Evolutionary conservation across 2,888 invertebrate genomes (phyloP), one percentile per base, ranked within the genome.

Genomic region (Dorcus parallelipipedus): DNA sequence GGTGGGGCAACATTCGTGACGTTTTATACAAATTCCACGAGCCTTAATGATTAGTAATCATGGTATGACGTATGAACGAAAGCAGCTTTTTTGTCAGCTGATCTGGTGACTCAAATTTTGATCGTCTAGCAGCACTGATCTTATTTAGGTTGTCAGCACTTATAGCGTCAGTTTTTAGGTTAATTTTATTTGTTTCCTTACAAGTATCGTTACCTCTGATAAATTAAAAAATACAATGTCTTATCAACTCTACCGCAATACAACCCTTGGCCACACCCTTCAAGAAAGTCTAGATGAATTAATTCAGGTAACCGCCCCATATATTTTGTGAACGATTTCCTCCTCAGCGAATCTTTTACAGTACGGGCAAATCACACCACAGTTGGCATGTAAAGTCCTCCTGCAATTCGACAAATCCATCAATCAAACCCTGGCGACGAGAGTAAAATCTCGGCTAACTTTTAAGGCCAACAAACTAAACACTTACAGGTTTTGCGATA

Each of bases 201-300:
- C 14, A 1, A 14, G 20, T 20, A 20, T 20, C 20, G 20, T 20
- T 20, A 20, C 2, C 20, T 20, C 2, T 20, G 20, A 20, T 20
- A 20, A 20, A 20, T 20, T 3, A 6, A 45, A 9, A 45, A 20
- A 20, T 45, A 76, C 70, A 67, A 95, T 96, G 97, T 92, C 95
- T 69, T 98, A 98, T 82, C 97, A 97, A 81, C 81, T 98, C 54
- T 99, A 98, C 76, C 87, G 98, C 79, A 97, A 97, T 73, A 98
- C 98, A 7, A 98, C 98, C 8, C 83, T 99, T 66, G 99, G 99
- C 1, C 93, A 96, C 78, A 97, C 98, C 0, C 82, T 99, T 59
- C 97, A 99, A 78, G 97, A 97, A 80, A 96, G 95, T 77, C 84
- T 99, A 48, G 98, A 99, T 73, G 98, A 99, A 81, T 81, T 98